Percentiles rank a stretch among this genome's conserved stretches.
These are phyloP conservation scores for Falco columbarius DNA, from an alignment of 2,797 vertebrate species.

Conservation along the genomic window DNA sequence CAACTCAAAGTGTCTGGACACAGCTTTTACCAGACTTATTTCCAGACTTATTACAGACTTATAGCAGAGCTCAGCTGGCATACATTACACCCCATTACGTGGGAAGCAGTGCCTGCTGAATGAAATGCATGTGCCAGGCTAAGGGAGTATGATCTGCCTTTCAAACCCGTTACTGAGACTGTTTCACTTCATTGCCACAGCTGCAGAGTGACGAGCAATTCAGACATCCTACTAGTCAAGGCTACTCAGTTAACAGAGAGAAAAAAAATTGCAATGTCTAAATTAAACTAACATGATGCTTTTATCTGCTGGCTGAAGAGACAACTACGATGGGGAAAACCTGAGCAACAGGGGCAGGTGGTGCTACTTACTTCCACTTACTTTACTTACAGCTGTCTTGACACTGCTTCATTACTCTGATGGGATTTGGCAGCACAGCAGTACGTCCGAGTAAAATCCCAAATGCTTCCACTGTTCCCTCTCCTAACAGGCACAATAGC, in stretches of 20 bases:
- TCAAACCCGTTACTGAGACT: not conserved
- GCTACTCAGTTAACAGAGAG: not conserved
- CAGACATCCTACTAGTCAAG: not conserved
- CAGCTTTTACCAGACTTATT: not conserved
- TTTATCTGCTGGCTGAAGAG: not conserved
- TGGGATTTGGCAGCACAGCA: not conserved
- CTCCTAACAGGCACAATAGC: not conserved
- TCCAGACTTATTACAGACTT: not conserved
- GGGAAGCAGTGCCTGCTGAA: not conserved
- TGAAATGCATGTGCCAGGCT: not conserved
- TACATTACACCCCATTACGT: fast-evolving
- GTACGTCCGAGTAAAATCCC: not conserved
- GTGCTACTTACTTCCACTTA: not conserved
- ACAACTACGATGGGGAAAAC: not conserved
- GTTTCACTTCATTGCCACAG: not conserved
- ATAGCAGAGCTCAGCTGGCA: not conserved
- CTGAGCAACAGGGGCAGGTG: not conserved
- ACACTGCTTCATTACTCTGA: not conserved
- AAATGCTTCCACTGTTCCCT: not conserved
- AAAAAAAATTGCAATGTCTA: not conserved
- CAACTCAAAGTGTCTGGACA: not conserved
- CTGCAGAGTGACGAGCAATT: not conserved
- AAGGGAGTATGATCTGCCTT: not conserved
- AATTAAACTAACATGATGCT: not conserved
- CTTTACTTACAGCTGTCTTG: not conserved